Conservation (phyloP, 2,113 vertebrate genomes). For the Dissostichus mawsoni region DNA sequence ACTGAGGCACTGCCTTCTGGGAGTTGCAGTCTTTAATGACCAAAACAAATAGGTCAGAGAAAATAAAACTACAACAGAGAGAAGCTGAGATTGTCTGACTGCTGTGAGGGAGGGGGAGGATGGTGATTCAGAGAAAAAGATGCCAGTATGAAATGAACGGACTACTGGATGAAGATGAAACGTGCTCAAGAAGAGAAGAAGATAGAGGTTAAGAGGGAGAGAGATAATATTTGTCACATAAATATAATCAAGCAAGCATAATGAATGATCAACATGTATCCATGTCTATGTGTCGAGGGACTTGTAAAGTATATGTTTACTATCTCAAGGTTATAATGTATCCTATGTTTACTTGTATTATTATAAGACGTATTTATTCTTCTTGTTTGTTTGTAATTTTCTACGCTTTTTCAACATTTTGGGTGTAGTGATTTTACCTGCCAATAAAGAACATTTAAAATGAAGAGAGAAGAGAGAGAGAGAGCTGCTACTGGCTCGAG, state of each 20-base stretch:
- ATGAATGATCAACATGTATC: too few relatives aligned
- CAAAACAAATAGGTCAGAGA: constrained; percentile 70
- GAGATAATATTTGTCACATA: background rate
- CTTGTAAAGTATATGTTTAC: too few relatives aligned
- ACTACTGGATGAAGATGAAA: constrained; percentile 27
- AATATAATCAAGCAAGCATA: too few relatives aligned
- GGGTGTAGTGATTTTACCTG: too few relatives aligned
- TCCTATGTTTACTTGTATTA: too few relatives aligned
- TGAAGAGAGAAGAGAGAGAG: too few relatives aligned
- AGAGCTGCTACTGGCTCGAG: background rate
- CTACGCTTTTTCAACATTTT: too few relatives aligned
- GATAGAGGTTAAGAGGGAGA: background rate
- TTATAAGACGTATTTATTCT: too few relatives aligned
- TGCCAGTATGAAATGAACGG: constrained; percentile 37
- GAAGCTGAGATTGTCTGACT: constrained; percentile 30
- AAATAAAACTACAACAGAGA: constrained; percentile 54
- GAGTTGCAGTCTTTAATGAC: constrained; percentile 63
- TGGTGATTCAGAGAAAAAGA: constrained; percentile 36
- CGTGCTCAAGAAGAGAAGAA: background rate
- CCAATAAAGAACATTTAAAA: too few relatives aligned
- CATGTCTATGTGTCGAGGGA: too few relatives aligned
- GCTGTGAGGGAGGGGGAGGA: constrained; percentile 28
- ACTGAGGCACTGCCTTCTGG: constrained; percentile 57
- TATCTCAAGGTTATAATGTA: too few relatives aligned
- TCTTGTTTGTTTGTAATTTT: too few relatives aligned